Percentiles rank a stretch among this genome's conserved stretches.
These are phyloP conservation scores for Heterodera carotae DNA, from an alignment of 1,140 invertebrate species.

Conservation along the genomic window DNA sequence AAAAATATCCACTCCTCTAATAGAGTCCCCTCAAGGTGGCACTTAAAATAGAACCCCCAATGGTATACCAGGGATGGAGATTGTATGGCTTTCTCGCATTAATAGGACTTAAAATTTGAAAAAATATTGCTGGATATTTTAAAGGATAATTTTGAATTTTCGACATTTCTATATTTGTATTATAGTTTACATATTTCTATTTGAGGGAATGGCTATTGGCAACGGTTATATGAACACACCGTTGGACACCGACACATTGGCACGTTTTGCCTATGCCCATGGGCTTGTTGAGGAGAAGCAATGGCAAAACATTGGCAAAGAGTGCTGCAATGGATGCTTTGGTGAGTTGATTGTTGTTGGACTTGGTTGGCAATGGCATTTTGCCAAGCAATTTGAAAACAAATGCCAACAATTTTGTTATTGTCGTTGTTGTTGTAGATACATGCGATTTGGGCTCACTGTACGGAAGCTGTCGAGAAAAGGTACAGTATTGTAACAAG, in stretches of 20 bases:
- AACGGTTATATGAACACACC: constrained; percentile 26
- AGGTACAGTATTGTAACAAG: background rate
- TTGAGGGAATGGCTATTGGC: constrained; percentile 34
- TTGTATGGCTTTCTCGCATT: too few species aligned
- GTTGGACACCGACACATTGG: constrained; percentile 48
- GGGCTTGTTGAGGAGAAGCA: constrained; percentile 57
- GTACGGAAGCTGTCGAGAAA: background rate
- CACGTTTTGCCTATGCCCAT: constrained; percentile 55
- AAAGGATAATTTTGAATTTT: too few species aligned
- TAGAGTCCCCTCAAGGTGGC: too few species aligned
- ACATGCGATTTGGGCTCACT: background rate
- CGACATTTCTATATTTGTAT: too few species aligned
- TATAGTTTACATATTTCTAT: too few species aligned
- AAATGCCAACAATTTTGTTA: background rate
- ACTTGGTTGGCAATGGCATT: background rate
- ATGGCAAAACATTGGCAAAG: constrained; percentile 49
- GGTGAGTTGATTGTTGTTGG: too few species aligned
- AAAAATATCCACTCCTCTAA: too few species aligned
- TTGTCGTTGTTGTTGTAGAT: background rate
- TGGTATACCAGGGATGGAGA: too few species aligned
- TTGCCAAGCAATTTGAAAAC: background rate
- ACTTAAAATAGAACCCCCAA: too few species aligned
- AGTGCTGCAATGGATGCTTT: constrained; percentile 45
- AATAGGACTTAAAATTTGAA: too few species aligned
- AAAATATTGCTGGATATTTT: too few species aligned